A percentile compares a stretch with the other conserved stretches of the same genome.
Conservation (phyloP, 2,888 invertebrate genomes). For the Hoplodrina blanda region DNA sequence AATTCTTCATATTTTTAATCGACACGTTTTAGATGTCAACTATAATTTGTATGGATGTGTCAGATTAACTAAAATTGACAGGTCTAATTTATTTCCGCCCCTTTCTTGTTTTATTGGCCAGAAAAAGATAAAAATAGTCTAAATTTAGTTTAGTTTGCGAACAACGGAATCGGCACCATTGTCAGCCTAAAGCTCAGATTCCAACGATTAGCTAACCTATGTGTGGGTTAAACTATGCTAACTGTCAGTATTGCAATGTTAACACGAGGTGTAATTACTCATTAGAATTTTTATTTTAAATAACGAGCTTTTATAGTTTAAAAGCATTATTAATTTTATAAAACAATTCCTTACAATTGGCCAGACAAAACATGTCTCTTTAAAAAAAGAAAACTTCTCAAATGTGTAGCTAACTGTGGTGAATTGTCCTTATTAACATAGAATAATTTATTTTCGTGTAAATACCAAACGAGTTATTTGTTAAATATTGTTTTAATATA, state of each 20-base stretch:
- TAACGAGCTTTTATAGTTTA: not conserved
- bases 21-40: too few relatives aligned
- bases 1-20: too few relatives aligned
- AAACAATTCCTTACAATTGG: not conserved
- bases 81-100: too few relatives aligned
- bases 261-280: not conserved
- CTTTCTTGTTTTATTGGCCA: too few relatives aligned
- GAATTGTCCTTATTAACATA: constrained; percentile 6
- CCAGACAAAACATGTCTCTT: not conserved
- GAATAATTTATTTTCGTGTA: constrained; percentile 28
- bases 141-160: too few relatives aligned
- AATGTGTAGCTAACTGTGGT: constrained; percentile 29
- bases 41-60: too few relatives aligned
- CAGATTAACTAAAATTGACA: too few relatives aligned
- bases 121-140: too few relatives aligned
- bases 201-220: not conserved
- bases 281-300: not conserved
- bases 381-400: not conserved
- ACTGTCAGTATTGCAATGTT: not conserved
- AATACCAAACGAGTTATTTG: constrained; percentile 33
- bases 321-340: not conserved
- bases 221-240: not conserved
- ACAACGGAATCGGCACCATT: too few relatives aligned
- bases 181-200: not conserved
- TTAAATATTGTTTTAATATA: constrained; percentile 32